phyloP scores from a whole-genome alignment of 2,113 vertebrate species.

The Spermophilus dauricus region DNA sequence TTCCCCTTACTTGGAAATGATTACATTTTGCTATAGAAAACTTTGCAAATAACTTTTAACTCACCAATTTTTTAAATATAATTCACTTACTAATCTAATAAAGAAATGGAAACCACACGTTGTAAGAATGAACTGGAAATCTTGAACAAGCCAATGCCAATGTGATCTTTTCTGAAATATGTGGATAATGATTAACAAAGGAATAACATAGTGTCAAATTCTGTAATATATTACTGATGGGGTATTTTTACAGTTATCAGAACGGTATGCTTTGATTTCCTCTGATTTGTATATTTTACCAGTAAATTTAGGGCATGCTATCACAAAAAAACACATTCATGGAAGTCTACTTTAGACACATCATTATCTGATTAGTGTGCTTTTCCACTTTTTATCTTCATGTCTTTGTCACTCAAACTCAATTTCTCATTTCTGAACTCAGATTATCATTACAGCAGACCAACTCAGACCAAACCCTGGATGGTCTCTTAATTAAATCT shows the following conservation, averaged over 20 bases:
- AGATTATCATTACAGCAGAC: background rate
- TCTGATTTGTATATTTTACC: conserved; percentile 64
- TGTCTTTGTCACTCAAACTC: background rate
- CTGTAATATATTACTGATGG: background rate
- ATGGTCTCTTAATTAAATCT: background rate
- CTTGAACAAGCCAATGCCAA: conserved; percentile 13
- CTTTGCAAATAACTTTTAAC: conserved; percentile 57
- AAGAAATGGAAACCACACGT: background rate
- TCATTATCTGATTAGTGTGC: background rate
- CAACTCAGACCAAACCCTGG: background rate
- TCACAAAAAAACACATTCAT: background rate
- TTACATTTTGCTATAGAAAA: conserved; percentile 41
- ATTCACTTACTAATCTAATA: conserved; percentile 38
- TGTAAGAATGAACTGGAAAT: conserved; percentile 1
- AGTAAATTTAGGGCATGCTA: conserved; percentile 40
- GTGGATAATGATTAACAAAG: background rate
- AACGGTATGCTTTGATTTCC: conserved; percentile 59
- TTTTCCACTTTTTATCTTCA: background rate
- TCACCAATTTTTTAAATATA: background rate
- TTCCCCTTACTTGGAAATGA: conserved; percentile 30
- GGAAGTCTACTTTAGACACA: background rate
- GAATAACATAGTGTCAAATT: background rate
- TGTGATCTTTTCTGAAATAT: background rate
- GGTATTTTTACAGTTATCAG: background rate
- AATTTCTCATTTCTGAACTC: background rate